Evolutionary conservation across 2,888 invertebrate species (phyloP), one percentile per base, ranked within the genome.

Genomic region (Griposia aprilina): DNA sequence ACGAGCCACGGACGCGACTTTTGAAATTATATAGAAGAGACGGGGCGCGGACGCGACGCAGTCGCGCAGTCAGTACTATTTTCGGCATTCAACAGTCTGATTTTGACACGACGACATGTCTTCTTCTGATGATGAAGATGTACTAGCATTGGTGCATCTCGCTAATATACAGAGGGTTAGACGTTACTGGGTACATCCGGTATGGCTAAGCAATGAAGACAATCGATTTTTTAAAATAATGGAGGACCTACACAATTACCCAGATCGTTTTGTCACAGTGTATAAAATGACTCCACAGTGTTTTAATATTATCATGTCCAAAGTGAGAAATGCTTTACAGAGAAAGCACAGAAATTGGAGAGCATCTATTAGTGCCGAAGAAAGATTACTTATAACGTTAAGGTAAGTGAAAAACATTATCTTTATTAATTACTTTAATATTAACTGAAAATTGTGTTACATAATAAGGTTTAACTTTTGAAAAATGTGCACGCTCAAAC

Each of bases 181-280:
- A 72, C 71, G 60, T 72, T 72, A 72, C 71, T 60, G 71, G 60
- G 48, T 72, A 72, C 48, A 72, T 72, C 50, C 50, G 72, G 71
- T 62, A 72, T 50, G 36, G 62, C 72, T 62, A 59, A 60, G 36
- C 72, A 72, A 62, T 72, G 11, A 8, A 48, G 8, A 50, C 4
- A 48, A 71, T 60, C 3, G 60, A 59, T 71, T 62, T 71, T 71
- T 59, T 71, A 0, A 59, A 71, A 59, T 59, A 59, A 70, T 70
- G 57, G 70, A 70, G 57, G 70, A 59, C 5, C 70, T 57, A 69
- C 41, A 69, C 7, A 5, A 57, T 55, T 69, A 68, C 3, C 68
- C 69, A 15, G 69, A 70, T 41, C 69, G 57, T 41, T 70, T 70
- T 70, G n/a, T 26, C n/a, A 6, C 36, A 70, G 57, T 69, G 15